A percentile compares a stretch with the other conserved stretches of the same genome.
Evolutionary conservation across 2,888 invertebrate genomes (phyloP).

Genomic region (Agrochola macilenta): DNA sequence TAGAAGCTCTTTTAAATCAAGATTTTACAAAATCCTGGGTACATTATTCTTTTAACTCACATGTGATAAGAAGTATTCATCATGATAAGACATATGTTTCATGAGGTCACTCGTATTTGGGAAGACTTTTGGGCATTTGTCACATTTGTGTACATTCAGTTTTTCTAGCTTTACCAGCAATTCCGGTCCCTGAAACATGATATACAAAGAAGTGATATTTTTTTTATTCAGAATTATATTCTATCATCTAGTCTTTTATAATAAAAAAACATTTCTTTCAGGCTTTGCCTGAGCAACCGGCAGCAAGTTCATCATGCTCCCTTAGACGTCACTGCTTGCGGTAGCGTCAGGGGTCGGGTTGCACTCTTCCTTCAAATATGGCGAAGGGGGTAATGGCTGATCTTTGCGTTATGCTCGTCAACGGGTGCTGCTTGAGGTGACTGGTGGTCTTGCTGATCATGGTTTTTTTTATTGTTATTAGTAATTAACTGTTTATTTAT

Average conservation of each 20-base stretch:
- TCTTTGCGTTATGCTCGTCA: too few species aligned
- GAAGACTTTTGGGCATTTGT: slow-evolving; percentile 41
- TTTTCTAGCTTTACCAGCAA: slow-evolving; percentile 37
- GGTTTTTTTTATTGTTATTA: too few species aligned
- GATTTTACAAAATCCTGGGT: not conserved
- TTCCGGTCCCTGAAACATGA: slow-evolving; percentile 43
- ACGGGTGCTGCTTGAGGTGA: too few species aligned
- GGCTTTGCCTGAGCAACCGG: too few species aligned
- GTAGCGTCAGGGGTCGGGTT: too few species aligned
- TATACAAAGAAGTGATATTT: not conserved
- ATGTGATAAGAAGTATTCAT: slow-evolving; percentile 32
- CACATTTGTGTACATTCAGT: slow-evolving; percentile 38
- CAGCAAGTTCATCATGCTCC: too few species aligned
- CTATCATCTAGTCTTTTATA: not conserved
- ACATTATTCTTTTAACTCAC: slow-evolving; percentile 14
- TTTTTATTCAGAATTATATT: not conserved
- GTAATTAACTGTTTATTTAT: too few species aligned
- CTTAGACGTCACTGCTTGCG: too few species aligned
- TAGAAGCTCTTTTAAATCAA: not conserved
- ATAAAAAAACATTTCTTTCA: not conserved
- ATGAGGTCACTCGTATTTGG: slow-evolving; percentile 1
- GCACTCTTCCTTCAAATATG: too few species aligned
- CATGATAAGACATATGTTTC: slow-evolving; percentile 29
- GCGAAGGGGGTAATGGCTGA: too few species aligned
- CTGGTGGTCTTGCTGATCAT: too few species aligned